Percentiles rank a stretch among this genome's conserved stretches.
phyloP scores from a whole-genome alignment of 2,797 vertebrate genomes.

The Micropoecilia bifurca region DNA sequence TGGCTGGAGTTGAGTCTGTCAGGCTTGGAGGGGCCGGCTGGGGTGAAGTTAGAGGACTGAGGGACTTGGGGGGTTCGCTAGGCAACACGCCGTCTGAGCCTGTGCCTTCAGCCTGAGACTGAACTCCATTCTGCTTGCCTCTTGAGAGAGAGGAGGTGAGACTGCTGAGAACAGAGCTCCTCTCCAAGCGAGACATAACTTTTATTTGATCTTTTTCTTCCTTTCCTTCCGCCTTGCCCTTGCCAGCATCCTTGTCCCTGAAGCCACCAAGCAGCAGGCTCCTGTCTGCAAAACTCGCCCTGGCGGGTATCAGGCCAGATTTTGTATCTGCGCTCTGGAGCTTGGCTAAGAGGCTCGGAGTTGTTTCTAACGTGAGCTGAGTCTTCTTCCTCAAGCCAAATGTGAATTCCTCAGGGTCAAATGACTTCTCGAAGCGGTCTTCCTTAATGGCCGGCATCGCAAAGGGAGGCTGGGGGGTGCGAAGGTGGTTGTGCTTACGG shows the following conservation, averaged over 20 bases:
- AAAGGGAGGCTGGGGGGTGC: constrained; percentile 85
- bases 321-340: constrained; percentile 81
- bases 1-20: constrained; percentile 19
- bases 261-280: constrained; percentile 85
- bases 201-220: constrained; percentile 76
- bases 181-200: constrained; percentile 90
- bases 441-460: constrained; percentile 93
- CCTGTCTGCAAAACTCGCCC: constrained; percentile 83
- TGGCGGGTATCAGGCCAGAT: constrained; percentile 80
- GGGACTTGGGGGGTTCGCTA: constrained; percentile 25
- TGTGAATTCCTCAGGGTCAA: constrained; percentile 88
- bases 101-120: constrained; percentile 41
- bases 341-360: constrained; percentile 76
- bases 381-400: constrained; percentile 88
- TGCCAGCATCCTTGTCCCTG: constrained; percentile 36
- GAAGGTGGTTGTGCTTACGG: constrained; percentile 87
- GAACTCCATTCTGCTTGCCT: constrained; percentile 55
- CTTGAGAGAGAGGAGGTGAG: constrained; percentile 72
- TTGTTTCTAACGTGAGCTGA: constrained; percentile 64
- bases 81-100: constrained; percentile 57
- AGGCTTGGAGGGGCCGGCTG: constrained; percentile 34
- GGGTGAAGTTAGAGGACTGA: constrained; percentile 38
- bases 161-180: constrained; percentile 88
- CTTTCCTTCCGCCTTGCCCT: constrained; percentile 51
- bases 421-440: constrained; percentile 89